A percentile compares a stretch with the other conserved stretches of the same genome.
Conservation (phyloP, 2,113 vertebrate species). For the Azemiops feae region DNA sequence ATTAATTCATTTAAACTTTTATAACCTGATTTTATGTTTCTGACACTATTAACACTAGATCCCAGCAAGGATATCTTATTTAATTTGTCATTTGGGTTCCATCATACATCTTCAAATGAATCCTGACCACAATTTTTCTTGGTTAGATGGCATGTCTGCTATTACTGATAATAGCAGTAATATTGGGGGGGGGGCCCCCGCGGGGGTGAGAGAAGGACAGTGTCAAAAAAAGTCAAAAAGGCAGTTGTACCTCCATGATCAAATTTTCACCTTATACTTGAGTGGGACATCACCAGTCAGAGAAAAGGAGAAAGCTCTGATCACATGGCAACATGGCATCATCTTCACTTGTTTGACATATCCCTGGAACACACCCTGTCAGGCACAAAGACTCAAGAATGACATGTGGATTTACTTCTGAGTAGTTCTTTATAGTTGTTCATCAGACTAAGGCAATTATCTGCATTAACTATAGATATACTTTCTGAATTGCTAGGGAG, state of each 20-base stretch:
- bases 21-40: not conserved
- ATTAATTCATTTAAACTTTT: not conserved
- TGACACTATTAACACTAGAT: not conserved
- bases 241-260: not conserved
- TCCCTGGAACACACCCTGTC: not conserved
- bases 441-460: not conserved
- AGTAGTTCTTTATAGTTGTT: not conserved
- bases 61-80: not conserved
- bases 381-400: not conserved
- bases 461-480: not conserved
- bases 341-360: not conserved
- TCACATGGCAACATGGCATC: not conserved
- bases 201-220: not conserved
- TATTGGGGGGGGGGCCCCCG: not conserved
- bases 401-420: not conserved
- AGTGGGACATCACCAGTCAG: not conserved
- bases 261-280: not conserved
- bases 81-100: not conserved
- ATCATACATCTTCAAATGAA: not conserved
- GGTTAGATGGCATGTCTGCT: not conserved
- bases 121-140: not conserved
- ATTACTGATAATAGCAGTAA: too few relatives aligned
- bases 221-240: not conserved
- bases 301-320: not conserved
- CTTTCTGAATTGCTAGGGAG: not conserved